phyloP scores from a whole-genome alignment of 2,113 vertebrate species.

The Echinops telfairi region DNA sequence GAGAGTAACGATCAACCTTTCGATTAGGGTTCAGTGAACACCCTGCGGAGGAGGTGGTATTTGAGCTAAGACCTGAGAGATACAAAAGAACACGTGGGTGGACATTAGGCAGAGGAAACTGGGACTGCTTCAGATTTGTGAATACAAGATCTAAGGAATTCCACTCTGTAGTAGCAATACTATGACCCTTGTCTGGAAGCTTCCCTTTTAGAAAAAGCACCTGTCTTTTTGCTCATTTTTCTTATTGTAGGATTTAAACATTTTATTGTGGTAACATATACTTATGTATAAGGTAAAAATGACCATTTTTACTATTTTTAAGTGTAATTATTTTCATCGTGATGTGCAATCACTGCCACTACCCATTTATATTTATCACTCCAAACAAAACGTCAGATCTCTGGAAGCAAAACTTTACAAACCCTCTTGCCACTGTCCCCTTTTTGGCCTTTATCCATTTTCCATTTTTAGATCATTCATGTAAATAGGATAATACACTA shows the following conservation, averaged over 20 bases:
- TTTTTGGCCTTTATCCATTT: too few species aligned
- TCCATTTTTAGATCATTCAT: too few species aligned
- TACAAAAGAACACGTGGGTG: background rate
- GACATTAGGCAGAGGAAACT: background rate
- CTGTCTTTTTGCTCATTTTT: background rate
- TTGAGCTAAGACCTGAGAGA: background rate
- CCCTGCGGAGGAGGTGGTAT: background rate
- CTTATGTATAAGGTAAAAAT: background rate
- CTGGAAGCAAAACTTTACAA: too few species aligned
- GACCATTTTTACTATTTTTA: background rate
- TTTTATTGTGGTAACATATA: background rate
- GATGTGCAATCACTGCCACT: background rate
- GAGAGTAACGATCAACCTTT: background rate
- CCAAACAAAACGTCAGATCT: too few species aligned
- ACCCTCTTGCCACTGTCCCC: too few species aligned
- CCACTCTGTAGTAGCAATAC: background rate
- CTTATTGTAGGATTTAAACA: too few species aligned
- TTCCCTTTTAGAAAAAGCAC: background rate
- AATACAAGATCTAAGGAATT: background rate
- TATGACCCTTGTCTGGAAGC: background rate
- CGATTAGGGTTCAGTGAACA: background rate
- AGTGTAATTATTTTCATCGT: background rate
- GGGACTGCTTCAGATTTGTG: background rate
- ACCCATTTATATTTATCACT: too few species aligned
- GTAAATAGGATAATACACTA: too few species aligned